Evolutionary conservation across 2,113 vertebrate genomes (phyloP), one percentile per base, ranked within the genome.

Genomic region (Seriola dumerili): DNA sequence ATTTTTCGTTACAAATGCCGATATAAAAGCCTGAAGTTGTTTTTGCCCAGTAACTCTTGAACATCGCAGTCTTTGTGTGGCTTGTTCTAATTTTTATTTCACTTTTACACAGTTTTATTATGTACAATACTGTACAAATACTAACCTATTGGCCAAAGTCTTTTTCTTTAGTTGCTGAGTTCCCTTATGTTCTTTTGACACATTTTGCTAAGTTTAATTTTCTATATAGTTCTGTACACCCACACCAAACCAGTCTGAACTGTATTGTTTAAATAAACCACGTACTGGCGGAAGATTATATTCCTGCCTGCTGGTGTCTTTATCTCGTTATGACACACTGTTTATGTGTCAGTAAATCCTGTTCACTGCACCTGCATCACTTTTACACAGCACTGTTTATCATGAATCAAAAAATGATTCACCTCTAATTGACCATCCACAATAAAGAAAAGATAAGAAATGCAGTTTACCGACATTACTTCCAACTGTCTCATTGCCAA

Each of bases 321-420:
- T 63, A 16, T 21, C 8, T 70, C 52, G 23, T 25, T 16, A 23
- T 67, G 54, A 76, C 21, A 16, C 69, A 38, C 54, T 17, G 14
- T 2, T 38, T 48, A n/a, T 58, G 59, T 36, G 8, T 21, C 34
- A 72, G 44, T 71, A 70, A 76, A 68, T 81, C 38, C 59, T 55
- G 71, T 80, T 86, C 42, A 58, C 42, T 61, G 42, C 66, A 57
- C 65, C 68, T 52, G 21, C 17, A 62, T 52, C 34, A 21, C 80
- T 54, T 75, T 69, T 11, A 12, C 29, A 42, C 69, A 13, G 4
- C 48, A 23, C 1, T 40, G 9, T 34, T 42, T 25, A 38, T 73
- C 59, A 64, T 64, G 23, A 75, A 84, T 68, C 23, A 54, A 50
- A 25, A 2, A 48, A 44, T 59, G 5, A 14, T 10, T 84, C 71